A percentile compares a stretch with the other conserved stretches of the same genome.
phyloP scores from a whole-genome alignment of 1,140 invertebrate genomes.

The Macrosteles quadrilineatus region DNA sequence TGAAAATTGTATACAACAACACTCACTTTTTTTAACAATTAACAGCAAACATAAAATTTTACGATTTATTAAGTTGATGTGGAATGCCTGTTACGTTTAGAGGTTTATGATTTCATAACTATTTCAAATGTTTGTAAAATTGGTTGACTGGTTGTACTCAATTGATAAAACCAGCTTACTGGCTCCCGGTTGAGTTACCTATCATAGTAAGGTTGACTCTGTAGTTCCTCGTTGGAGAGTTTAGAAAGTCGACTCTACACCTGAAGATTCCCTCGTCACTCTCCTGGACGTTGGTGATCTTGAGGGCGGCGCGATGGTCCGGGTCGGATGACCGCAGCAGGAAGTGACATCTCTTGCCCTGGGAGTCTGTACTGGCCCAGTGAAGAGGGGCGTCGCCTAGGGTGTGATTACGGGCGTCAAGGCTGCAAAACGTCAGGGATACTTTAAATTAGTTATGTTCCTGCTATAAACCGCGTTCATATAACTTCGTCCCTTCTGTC shows the following conservation, averaged over 20 bases:
- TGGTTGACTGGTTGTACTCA: no score
- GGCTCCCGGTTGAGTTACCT: conserved; percentile 66
- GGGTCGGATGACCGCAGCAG: conserved; percentile 65
- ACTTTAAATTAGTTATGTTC: no score
- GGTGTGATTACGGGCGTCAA: conserved; percentile 71
- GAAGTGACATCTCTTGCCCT: conserved; percentile 74
- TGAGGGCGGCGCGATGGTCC: conserved; percentile 52
- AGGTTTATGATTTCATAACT: no score
- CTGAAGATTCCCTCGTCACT: conserved; percentile 81
- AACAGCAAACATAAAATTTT: no score
- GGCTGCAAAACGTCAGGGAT: conserved; percentile 54
- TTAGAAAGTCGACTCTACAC: conserved; percentile 82
- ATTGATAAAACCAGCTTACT: no score
- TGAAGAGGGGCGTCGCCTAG: conserved; percentile 66
- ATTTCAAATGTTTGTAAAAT: no score
- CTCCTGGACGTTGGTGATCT: conserved; percentile 25
- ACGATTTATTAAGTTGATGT: no score
- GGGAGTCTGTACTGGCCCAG: conserved; percentile 71
- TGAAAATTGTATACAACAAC: no score
- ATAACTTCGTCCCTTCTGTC: no score
- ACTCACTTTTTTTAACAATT: no score
- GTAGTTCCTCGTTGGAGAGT: conserved; percentile 82
- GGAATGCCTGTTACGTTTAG: no score
- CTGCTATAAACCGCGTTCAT: no score
- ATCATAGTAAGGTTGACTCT: conserved; percentile 82